A percentile compares a stretch with the other conserved stretches of the same genome.
phyloP scores from a whole-genome alignment of 2,113 vertebrate species.

The Puntigrus tetrazona region DNA sequence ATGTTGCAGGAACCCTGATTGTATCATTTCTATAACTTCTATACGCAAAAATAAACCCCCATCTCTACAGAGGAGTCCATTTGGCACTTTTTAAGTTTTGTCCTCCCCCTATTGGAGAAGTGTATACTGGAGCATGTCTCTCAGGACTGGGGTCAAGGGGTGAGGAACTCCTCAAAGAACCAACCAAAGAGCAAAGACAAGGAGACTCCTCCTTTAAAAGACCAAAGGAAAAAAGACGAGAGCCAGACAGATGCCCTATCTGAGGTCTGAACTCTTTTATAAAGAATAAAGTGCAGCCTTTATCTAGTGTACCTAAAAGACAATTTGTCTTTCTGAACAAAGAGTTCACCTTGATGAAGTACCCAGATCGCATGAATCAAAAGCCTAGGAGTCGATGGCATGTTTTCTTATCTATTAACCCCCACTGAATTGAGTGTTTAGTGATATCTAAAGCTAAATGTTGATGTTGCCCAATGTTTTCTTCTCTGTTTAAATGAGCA shows the following conservation, averaged over 20 bases:
- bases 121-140: background rate
- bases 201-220: too few species aligned
- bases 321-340: background rate
- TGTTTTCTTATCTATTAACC: background rate
- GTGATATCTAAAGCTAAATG: background rate
- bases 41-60: background rate
- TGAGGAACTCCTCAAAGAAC: background rate
- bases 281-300: slow-evolving; percentile 14
- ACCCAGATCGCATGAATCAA: background rate
- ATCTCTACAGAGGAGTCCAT: background rate
- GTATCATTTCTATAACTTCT: background rate
- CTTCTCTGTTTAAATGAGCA: background rate
- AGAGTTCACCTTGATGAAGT: background rate
- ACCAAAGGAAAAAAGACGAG: background rate
- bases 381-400: background rate
- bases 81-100: background rate
- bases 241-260: slow-evolving; percentile 26
- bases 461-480: background rate
- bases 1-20: too few species aligned
- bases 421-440: background rate
- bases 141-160: background rate
- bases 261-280: background rate
- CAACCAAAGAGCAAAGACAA: slow-evolving; percentile 12
- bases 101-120: slow-evolving; percentile 31
- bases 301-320: slow-evolving; percentile 27